Percentiles rank a stretch among this genome's conserved stretches.
Evolutionary conservation across 2,113 vertebrate species (phyloP).

Genomic region (Corvus hawaiiensis): DNA sequence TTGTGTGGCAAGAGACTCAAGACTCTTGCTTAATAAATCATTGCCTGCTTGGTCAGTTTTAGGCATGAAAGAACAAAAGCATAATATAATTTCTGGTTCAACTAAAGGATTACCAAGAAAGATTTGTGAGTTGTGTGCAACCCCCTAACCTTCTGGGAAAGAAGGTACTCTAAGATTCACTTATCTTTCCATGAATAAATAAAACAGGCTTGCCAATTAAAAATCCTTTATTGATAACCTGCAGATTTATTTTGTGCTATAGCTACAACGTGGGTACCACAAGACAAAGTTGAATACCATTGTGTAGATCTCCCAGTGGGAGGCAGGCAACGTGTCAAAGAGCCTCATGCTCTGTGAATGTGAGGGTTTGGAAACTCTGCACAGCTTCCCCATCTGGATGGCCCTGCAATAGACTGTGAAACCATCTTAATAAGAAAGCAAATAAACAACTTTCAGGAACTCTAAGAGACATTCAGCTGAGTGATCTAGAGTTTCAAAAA

Average conservation of each 20-base stretch:
- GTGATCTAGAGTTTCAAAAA: background rate
- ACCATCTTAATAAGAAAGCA: background rate
- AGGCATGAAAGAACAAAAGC: slow-evolving; percentile 61
- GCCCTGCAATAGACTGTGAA: background rate
- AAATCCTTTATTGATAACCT: slow-evolving; percentile 38
- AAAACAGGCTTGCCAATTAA: slow-evolving; percentile 37
- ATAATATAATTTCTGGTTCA: slow-evolving; percentile 54
- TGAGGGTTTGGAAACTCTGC: background rate
- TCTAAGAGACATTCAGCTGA: background rate
- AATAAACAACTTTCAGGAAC: background rate
- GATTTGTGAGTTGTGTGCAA: slow-evolving; percentile 56
- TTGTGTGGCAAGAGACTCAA: slow-evolving; percentile 44
- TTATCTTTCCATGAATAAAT: slow-evolving; percentile 52
- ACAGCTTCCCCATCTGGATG: background rate
- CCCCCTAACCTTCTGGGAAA: slow-evolving; percentile 46
- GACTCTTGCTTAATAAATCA: slow-evolving; percentile 57
- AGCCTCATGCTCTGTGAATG: background rate
- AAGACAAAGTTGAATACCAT: background rate
- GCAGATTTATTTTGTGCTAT: slow-evolving; percentile 33
- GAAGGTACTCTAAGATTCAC: slow-evolving; percentile 6
- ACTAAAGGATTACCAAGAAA: slow-evolving; percentile 55
- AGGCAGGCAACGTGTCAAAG: background rate
- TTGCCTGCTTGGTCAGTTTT: slow-evolving; percentile 48
- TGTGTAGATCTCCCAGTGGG: background rate
- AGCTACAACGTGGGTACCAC: background rate